phyloP scores from a whole-genome alignment of 2,113 vertebrate species.

The Ondatra zibethicus region DNA sequence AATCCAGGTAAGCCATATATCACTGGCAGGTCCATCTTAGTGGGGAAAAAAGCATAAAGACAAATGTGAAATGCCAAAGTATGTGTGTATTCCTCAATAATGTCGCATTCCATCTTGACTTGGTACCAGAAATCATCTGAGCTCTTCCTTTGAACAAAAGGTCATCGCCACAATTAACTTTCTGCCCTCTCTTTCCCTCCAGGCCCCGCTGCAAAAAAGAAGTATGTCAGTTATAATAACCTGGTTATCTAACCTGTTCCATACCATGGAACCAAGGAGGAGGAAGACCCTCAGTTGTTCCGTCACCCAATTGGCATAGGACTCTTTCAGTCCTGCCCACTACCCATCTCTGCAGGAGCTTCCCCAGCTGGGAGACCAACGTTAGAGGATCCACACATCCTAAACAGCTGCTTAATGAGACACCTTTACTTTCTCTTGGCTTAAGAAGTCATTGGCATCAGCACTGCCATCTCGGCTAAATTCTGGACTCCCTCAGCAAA shows the following conservation, averaged over 20 bases:
- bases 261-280: conserved; percentile 76
- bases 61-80: not conserved
- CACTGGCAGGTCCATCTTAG: not conserved
- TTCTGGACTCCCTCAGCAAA: conserved; percentile 68
- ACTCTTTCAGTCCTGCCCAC: conserved; percentile 77
- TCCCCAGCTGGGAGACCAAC: conserved; percentile 69
- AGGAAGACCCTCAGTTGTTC: conserved; percentile 74
- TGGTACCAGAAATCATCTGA: not conserved
- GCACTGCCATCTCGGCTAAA: conserved; percentile 80
- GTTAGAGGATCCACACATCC: conserved; percentile 80
- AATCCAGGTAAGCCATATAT: not conserved
- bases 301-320: conserved; percentile 77
- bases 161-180: not conserved
- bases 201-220: conserved; percentile 97
- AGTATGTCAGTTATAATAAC: conserved; percentile 97
- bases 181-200: conserved; percentile 59
- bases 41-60: rapidly evolving
- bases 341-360: conserved; percentile 72
- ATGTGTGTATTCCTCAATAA: not conserved
- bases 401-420: conserved; percentile 81
- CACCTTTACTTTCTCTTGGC: conserved; percentile 81
- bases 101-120: not conserved
- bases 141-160: not conserved
- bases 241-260: conserved; percentile 91
- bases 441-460: conserved; percentile 81